Evolutionary conservation across 2,888 invertebrate species (phyloP), one percentile per base, ranked within the genome.

Genomic region (Achlya flavicornis): DNA sequence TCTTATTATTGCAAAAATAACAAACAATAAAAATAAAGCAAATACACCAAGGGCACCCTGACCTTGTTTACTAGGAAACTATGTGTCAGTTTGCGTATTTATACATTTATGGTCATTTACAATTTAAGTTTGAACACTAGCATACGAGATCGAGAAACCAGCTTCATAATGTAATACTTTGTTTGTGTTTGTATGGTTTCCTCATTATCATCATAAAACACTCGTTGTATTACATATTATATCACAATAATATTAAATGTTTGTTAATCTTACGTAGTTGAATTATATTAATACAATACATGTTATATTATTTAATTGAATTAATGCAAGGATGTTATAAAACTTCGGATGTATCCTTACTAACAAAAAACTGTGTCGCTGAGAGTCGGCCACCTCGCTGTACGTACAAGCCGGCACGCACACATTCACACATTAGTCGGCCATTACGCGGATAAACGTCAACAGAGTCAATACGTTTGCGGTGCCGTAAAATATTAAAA

Each of bases 31-130:
- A 87, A 88, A 86, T 85, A 86, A 83, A 81, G 85, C 84, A 84
- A 80, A 80, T 38, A 81, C 82, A 80, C 71, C 90, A 91, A 92
- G 92, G 93, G 85, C 83, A 78, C 78, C 68, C 70, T 76, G 90
- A 88, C 92, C 90, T 91, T 92, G 92, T 91, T 89, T 88, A 90
- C 88, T 79, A 88, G 86, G 86, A 88, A 86, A 86, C 81, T 81
- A 87, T 84, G 86, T 86, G 82, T 87, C 82, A 82, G 77, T 81
- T 81, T 85, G 76, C 76, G 77, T 84, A 81, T 81, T 83, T 81
- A 80, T 79, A 80, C 74, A 76, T 78, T 79, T 78, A 80, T 78
- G 72, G 78, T 74, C 73, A 75, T 81, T 78, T 71, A 72, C 68
- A 70, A 71, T 70, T 73, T 68, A 67, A 67, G 63, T 64, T 65